Percentiles rank a stretch among this genome's conserved stretches.
phyloP scores from a whole-genome alignment of 2,797 vertebrate genomes.

The Octomys mimax region DNA sequence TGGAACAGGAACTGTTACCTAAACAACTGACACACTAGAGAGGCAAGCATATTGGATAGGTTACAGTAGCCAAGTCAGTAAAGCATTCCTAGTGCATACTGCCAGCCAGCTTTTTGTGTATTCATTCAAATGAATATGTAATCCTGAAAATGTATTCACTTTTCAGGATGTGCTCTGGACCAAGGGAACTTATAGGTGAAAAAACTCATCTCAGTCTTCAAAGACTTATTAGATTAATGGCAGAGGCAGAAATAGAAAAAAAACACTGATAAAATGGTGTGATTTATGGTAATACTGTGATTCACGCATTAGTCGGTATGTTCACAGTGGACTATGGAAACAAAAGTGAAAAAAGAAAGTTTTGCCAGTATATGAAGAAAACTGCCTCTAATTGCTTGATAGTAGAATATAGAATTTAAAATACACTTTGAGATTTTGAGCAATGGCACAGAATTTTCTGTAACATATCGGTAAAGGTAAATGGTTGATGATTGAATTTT shows the following conservation, averaged over 20 bases:
- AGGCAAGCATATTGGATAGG: not conserved
- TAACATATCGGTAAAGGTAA: not conserved
- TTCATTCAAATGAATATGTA: not conserved
- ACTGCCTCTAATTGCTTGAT: not conserved
- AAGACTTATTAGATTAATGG: not conserved
- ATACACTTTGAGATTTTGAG: not conserved
- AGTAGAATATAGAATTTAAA: not conserved
- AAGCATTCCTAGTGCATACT: not conserved
- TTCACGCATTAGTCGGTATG: not conserved
- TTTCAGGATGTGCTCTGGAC: not conserved
- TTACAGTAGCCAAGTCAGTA: not conserved
- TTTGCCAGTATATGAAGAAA: not conserved
- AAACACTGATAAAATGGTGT: not conserved
- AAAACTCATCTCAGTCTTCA: not conserved
- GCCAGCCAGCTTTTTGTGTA: not conserved
- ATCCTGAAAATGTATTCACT: too few species aligned
- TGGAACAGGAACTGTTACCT: too few species aligned
- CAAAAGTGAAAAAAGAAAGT: not conserved
- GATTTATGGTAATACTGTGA: not conserved
- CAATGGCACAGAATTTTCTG: not conserved
- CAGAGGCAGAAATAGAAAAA: not conserved
- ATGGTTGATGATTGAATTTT: not conserved
- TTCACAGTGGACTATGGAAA: not conserved
- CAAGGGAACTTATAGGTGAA: not conserved
- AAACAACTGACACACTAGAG: too few species aligned